Evolutionary conservation across 2,113 vertebrate genomes (phyloP), one percentile per base, ranked within the genome.

Genomic region (Corvus cornix): DNA sequence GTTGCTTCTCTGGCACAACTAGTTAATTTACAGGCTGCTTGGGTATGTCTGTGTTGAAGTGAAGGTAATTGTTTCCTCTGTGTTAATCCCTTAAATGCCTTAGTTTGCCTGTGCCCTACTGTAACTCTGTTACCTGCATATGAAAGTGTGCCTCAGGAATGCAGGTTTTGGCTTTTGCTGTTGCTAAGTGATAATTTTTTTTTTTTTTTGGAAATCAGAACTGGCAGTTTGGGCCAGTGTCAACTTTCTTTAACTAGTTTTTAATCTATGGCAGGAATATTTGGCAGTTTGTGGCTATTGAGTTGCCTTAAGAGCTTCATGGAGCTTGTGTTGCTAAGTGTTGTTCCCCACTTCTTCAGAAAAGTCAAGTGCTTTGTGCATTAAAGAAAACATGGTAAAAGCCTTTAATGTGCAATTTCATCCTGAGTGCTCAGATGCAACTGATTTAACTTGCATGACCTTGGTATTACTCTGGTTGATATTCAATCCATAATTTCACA

Each of bases 401-500:
- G 60, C 53, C 67, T 95, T 79, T 93, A 87, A 84, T 59, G 43
- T 2, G 1, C 59, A 19, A 37, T 97, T 92, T 68, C 43, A 37
- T 89, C 28, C 85, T 39, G 70, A 69, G 69, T 94, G 33, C 48
- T 89, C 31, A 81, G 28, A 79, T 94, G 55, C 91, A 91, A 56
- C 73, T 76, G 53, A 80, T 70, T 94, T 96, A 86, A 83, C 81
- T 94, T 93, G 26, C 0, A 0, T 95, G 66, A 93, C 94, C 78
- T 77, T 89, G 66, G 19, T 87, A 52, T 97, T 92, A 63, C 60
- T 93, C 37, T 75, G 76, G 46, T 80, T 82, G 79, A 53, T 97
- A 86, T 80, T 87, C 49, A 75, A 27, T 63, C 48, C 82, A 44
- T 53, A 95, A 66, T 94, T 90, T 95, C 91, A 94, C 90, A 91